Conservation (phyloP, 2,888 invertebrate species). For the Ichneumon xanthorius region DNA sequence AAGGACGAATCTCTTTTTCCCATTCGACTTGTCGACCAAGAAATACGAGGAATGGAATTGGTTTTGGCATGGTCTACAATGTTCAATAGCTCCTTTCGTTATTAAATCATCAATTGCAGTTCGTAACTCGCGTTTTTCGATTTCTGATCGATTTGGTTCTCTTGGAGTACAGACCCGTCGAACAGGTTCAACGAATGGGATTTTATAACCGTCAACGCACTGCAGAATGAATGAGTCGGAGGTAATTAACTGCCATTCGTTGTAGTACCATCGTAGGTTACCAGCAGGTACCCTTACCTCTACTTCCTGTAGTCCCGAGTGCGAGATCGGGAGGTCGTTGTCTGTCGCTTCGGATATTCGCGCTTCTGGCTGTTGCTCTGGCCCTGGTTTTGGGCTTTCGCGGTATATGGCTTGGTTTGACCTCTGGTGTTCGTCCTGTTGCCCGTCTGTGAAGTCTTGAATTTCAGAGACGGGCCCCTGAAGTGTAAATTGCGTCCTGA, state of each 20-base stretch:
- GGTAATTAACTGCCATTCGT: constrained; percentile 49
- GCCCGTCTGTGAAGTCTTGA: constrained; percentile 12
- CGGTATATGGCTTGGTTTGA: background rate
- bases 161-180: background rate
- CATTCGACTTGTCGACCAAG: constrained; percentile 27
- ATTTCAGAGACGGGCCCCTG: constrained; percentile 37
- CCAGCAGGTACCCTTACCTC: constrained; percentile 48
- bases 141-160: background rate
- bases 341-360: constrained; percentile 19
- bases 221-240: constrained; percentile 36
- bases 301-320: constrained; percentile 5
- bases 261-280: constrained; percentile 22
- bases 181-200: constrained; percentile 7
- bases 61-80: no score
- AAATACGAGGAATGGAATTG: constrained; percentile 45
- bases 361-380: background rate
- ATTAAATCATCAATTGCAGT: constrained; percentile 33
- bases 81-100: no score
- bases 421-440: constrained; percentile 1
- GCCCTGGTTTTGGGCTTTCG: constrained; percentile 1
- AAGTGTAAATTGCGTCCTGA: constrained; percentile 36
- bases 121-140: background rate
- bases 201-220: constrained; percentile 56
- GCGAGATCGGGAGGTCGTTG: background rate
- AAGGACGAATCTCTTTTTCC: constrained; percentile 32